phyloP scores from a whole-genome alignment of 2,113 vertebrate species.

The Odontesthes bonariensis region DNA sequence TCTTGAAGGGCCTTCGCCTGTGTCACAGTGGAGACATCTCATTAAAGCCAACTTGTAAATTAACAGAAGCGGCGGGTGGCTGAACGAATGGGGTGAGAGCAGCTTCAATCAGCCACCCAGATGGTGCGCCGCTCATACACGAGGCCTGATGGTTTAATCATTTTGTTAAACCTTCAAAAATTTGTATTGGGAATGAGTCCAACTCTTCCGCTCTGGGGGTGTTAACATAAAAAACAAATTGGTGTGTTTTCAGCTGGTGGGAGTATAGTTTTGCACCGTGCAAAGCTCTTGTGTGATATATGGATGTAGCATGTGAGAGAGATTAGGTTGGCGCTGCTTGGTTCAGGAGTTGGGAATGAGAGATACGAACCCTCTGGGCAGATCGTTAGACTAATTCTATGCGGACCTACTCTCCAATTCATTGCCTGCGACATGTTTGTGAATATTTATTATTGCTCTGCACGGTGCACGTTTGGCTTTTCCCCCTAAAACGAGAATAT shows the following conservation, averaged over 20 bases:
- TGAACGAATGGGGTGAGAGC: slow-evolving; percentile 25
- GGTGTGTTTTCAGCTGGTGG: slow-evolving; percentile 70
- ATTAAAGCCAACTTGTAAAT: slow-evolving; percentile 69
- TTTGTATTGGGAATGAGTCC: slow-evolving; percentile 51
- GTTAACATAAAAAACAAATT: slow-evolving; percentile 73
- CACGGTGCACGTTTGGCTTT: slow-evolving; percentile 49
- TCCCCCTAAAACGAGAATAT: slow-evolving; percentile 65
- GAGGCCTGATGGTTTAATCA: slow-evolving; percentile 62
- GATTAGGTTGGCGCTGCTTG: slow-evolving; percentile 71
- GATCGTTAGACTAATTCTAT: slow-evolving; percentile 67
- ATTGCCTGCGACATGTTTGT: slow-evolving; percentile 64
- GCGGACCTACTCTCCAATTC: slow-evolving; percentile 59
- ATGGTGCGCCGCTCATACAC: slow-evolving; percentile 37
- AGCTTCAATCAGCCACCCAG: slow-evolving; percentile 64
- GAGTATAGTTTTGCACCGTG: slow-evolving; percentile 24
- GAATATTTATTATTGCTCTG: slow-evolving; percentile 73
- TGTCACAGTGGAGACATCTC: slow-evolving; percentile 50
- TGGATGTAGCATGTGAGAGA: slow-evolving; percentile 65
- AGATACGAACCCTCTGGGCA: slow-evolving; percentile 57
- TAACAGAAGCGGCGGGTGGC: slow-evolving; percentile 16
- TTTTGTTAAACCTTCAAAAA: slow-evolving; percentile 55
- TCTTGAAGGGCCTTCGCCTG: slow-evolving; percentile 21
- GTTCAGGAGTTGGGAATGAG: slow-evolving; percentile 62
- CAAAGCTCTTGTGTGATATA: slow-evolving; percentile 56
- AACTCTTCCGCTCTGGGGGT: slow-evolving; percentile 39